Base-by-base conservation (phyloP, 2,113 vertebrate species). In the Callaeas wilsoni region DNA sequence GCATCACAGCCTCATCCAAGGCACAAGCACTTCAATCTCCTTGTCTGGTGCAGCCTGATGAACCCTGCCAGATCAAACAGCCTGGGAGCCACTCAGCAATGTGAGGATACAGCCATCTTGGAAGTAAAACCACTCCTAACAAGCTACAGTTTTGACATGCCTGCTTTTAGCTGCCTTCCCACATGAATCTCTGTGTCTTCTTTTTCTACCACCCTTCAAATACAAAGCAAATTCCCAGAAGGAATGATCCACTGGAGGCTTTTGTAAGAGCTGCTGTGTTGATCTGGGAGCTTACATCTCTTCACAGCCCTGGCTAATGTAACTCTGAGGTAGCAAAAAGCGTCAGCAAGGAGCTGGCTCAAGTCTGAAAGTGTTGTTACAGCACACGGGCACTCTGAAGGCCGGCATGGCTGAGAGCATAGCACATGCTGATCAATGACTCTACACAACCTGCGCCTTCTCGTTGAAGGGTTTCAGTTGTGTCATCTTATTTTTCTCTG, bases 291-390 rank as follows among this genome's bases (percentile, higher is more conserved):
- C 29, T 75, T 14, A 7, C 7, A 4, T 22, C 49, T 50, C 82
- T 30, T 73, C 68, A 6, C 0, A 0, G 59, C 13, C 39, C 63
- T 44, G 27, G 29, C 52, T 57, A 46, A 56, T 2, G 0, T 7
- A 82, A 65, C 63, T 20, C 3, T 29, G 59, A 90, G 74, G 29
- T 10, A 25, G 62, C 63, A 85, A 79, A 91, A 68, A 35, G 8
- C 27, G 39, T 20, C 73, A 77, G 71, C 20, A 63, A 59, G 55
- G 74, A 57, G 49, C 52, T 52, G 84, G 42, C 56, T 83, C 29
- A 16, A 42, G 64, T 41, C 53, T 37, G 67, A 56, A 76, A 70
- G 57, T 37, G 57, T 49, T 84, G 62, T 67, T 67, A 25, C 1
- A 25, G 7, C 4, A 15, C 42, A 18, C 42, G 30, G 59, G 55